A percentile compares a stretch with the other conserved stretches of the same genome.
These are phyloP conservation scores for Acipenser ruthenus DNA, from an alignment of 2,797 vertebrate species.

Conservation along the genomic window DNA sequence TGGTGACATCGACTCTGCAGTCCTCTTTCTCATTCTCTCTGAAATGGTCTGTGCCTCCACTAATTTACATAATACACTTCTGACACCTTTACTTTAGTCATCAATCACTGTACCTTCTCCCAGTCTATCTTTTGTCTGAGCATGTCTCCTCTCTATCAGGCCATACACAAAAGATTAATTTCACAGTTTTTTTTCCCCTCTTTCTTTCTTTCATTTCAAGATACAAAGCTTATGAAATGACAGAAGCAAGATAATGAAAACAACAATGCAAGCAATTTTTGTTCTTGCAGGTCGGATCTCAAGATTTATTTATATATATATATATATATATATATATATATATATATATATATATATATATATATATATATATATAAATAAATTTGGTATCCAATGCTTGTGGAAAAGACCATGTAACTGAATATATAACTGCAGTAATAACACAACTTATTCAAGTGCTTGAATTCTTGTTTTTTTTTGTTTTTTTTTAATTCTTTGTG, in stretches of 20 bases:
- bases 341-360: too few relatives aligned
- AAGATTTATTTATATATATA: constrained; percentile 49
- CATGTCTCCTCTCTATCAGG: constrained; percentile 97
- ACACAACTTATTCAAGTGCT: too few relatives aligned
- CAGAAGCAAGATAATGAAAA: constrained; percentile 97
- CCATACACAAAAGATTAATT: constrained; percentile 99
- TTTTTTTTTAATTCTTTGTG: too few relatives aligned
- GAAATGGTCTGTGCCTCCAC: constrained; percentile 93
- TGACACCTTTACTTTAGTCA: constrained; percentile 99
- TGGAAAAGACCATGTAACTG: too few relatives aligned
- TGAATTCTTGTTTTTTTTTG: too few relatives aligned
- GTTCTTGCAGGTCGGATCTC: constrained; percentile 79
- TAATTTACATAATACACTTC: constrained; percentile 99
- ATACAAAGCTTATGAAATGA: constrained; percentile 95
- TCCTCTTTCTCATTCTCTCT: constrained; percentile 76
- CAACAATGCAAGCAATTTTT: constrained; percentile 96
- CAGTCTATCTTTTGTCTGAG: constrained; percentile 97
- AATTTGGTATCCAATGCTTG: too few relatives aligned
- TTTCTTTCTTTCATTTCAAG: constrained; percentile 90
- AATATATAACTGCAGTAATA: too few relatives aligned
- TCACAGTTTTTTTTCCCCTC: constrained; percentile 78
- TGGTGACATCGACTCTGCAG: constrained; percentile 69
- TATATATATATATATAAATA: too few relatives aligned
- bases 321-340: constrained; percentile 15
- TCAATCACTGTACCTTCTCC: constrained; percentile 97